Evolutionary conservation across 2,113 vertebrate genomes (phyloP), one percentile per base, ranked within the genome.

Genomic region (Pluvialis apricaria): DNA sequence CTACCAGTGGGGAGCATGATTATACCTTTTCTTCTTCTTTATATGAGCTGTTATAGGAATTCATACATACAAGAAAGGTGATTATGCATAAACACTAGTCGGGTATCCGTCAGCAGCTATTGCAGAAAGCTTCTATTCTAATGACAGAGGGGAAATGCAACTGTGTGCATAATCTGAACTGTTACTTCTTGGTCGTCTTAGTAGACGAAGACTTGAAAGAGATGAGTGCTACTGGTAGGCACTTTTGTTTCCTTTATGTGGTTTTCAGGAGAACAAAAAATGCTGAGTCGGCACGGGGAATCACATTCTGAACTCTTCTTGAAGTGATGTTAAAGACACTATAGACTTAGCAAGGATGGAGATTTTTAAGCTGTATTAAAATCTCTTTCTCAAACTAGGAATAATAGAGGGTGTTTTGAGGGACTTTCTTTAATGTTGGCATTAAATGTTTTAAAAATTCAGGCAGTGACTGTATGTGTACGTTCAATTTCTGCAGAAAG

Each of bases 81-180:
- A 7, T 18, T 44, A 34, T 29, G 4, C 0, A 0, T 14, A 80
- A 93, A 28, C 5, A 14, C 25, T 38, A 28, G 15, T 51, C 0
- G 0, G 2, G 2, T 61, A 55, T 34, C 34, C 1, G 7, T 61
- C 64, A 79, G 49, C 5, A 77, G 17, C 12, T 58, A 10, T 19
- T 80, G 34, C 12, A 66, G 62, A 62, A 80, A 69, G 3, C 8
- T 66, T 73, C 44, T 64, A 4, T 64, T 91, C 21, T 62, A 69
- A 51, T 26, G 45, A 38, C 22, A 70, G 18, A 60, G 22, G 8
- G 3, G 7, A 91, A 82, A 82, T 28, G 9, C 5, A 49, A 1
- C 11, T 21, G 13, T 36, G 31, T 79, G 49, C 15, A 28, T 25
- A 71, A 66, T 22, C 25, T 62, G 68, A 88, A 82, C 54, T 66